Conservation (phyloP, 2,888 invertebrate genomes). For the Rhaphigaster nebulosa region DNA sequence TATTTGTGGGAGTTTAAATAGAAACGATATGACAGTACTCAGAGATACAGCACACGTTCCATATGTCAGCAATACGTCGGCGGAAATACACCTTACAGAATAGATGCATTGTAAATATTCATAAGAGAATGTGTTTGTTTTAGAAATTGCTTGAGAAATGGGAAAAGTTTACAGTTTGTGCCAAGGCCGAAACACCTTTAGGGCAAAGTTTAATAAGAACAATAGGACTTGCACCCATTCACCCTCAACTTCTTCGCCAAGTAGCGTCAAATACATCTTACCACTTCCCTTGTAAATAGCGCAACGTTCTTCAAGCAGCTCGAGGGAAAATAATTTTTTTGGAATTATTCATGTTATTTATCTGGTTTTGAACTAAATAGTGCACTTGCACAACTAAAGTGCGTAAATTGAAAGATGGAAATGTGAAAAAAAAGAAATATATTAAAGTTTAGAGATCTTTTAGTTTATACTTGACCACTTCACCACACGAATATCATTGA, state of each 20-base stretch:
- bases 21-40: not conserved
- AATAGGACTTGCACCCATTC: conserved; percentile 1
- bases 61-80: not conserved
- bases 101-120: not conserved
- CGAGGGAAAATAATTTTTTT: not conserved
- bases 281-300: not conserved
- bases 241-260: not conserved
- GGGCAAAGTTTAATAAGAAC: conserved; percentile 22
- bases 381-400: too few species aligned
- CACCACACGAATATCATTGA: too few species aligned
- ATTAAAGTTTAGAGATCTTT: too few species aligned
- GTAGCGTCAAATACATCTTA: not conserved
- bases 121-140: conserved; percentile 35
- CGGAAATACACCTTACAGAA: not conserved
- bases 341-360: too few species aligned
- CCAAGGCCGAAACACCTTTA: not conserved
- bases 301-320: not conserved
- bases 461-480: too few species aligned
- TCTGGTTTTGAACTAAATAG: too few species aligned
- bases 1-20: not conserved
- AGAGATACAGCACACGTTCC: not conserved
- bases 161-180: conserved; percentile 22
- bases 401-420: too few species aligned
- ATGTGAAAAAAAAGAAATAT: too few species aligned
- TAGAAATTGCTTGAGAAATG: conserved; percentile 30